Conservation (phyloP, 2,888 invertebrate species). For the Parapristionchus giblindavisi region DNA sequence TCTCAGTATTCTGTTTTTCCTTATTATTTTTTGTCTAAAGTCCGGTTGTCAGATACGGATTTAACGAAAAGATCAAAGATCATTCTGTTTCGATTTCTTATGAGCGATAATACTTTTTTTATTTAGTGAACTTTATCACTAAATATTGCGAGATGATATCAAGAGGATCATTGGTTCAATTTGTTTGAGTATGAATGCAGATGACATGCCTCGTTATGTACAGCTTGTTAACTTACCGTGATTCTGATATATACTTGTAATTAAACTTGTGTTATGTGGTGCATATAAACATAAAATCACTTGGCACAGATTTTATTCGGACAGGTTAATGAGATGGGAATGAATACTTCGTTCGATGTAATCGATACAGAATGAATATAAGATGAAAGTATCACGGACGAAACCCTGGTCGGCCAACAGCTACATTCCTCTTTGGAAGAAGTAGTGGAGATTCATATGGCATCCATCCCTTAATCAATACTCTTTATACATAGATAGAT, state of each 20-base stretch:
- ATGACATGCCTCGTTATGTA: no score
- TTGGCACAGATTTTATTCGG: constrained; percentile 32
- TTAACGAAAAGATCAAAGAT: no score
- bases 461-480: constrained; percentile 23
- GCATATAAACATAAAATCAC: constrained; percentile 13
- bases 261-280: background rate
- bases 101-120: background rate
- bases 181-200: no score
- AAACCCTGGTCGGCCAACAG: constrained; percentile 25
- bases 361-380: no score
- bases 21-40: background rate
- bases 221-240: no score
- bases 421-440: constrained; percentile 32
- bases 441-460: constrained; percentile 8
- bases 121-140: no score
- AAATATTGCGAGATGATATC: no score
- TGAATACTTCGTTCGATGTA: constrained; percentile 8
- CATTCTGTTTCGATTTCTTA: background rate
- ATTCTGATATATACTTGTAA: background rate
- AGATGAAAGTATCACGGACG: constrained; percentile 15
- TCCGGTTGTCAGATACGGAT: no score
- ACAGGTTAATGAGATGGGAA: background rate
- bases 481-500: no score
- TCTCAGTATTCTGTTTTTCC: background rate
- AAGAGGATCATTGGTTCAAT: no score